Evolutionary conservation across 2,888 invertebrate genomes (phyloP), one percentile per base, ranked within the genome.

Genomic region (Metacarcinus magister): DNA sequence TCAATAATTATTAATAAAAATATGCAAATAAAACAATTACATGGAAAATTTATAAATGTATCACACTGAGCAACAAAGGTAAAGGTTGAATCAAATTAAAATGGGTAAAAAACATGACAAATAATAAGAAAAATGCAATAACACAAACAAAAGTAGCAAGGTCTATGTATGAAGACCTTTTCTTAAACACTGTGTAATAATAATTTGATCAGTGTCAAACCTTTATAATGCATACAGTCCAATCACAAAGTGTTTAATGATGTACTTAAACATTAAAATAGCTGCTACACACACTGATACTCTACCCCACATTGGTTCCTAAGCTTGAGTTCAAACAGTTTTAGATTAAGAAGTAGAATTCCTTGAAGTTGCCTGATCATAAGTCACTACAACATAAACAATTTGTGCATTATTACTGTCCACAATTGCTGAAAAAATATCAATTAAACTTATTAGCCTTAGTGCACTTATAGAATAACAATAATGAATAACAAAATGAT

Each of bases 321-420:
- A n/a, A 87, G 87, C 19, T 39, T 87, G 87, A 87, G 87, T 87
- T 87, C 39, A 87, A 87, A 87, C 19, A 32, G 28, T 87, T 87
- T 39, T 39, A 32, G 87, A 87, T 87, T 39, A 87, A 87, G 87
- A 87, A 87, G 87, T 87, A 87, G 87, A 39, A 87, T 87, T 87
- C 87, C 32, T 87, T 39, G 16, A 39, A 87, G 87, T 10, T 87
- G 87, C 87, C 87, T 87, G 39, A 10, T 32, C 19, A 19, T 87
- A 87, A 39, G 10, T 19, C 87, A 75, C 75, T 75, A n/a, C 28
- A 28, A 75, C 28, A 75, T 75, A n/a, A 87, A 87, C 32, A 32
- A 32, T 16, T 16, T 87, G 39, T 87, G n/a, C 87, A 39, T 1
- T 10, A 39, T 39, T 39, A 87, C 39, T 87, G 39, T 87, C 39